A percentile compares a stretch with the other conserved stretches of the same genome.
These are phyloP conservation scores for Andrena praecox DNA, from an alignment of 2,888 invertebrate species.

Conservation along the genomic window DNA sequence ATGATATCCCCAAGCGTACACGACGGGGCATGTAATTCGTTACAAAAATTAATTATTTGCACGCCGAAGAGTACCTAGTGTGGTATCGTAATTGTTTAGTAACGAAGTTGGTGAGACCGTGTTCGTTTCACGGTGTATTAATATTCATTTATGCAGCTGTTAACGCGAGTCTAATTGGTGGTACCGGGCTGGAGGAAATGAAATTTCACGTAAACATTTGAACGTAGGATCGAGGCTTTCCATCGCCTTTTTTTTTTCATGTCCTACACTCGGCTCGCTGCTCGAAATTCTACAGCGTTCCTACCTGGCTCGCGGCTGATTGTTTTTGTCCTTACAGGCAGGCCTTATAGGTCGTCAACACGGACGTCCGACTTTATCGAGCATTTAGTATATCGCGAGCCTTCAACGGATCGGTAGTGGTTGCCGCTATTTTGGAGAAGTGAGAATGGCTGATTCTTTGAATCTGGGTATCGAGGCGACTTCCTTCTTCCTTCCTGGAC, in stretches of 20 bases:
- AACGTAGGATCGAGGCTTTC: background rate
- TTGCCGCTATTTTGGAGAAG: background rate
- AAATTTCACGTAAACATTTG: conserved; percentile 29
- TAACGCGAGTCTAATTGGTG: conserved; percentile 32
- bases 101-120: conserved; percentile 23
- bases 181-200: conserved; percentile 18
- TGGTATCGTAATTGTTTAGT: conserved; percentile 19
- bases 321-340: background rate
- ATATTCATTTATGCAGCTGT: conserved; percentile 40
- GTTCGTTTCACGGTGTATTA: conserved; percentile 45
- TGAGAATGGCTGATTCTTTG: background rate
- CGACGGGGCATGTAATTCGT: conserved; percentile 7
- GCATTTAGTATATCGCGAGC: background rate
- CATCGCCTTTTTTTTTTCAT: conserved; percentile 1
- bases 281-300: background rate
- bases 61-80: background rate
- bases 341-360: background rate
- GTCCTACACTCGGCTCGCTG: background rate
- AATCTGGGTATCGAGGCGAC: background rate
- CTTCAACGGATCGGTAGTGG: background rate
- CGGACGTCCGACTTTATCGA: background rate
- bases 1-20: background rate
- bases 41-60: conserved; percentile 38
- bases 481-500: background rate
- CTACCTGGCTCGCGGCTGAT: background rate